Evolutionary conservation across 2,888 invertebrate species (phyloP).

Genomic region (Allacma fusca): DNA sequence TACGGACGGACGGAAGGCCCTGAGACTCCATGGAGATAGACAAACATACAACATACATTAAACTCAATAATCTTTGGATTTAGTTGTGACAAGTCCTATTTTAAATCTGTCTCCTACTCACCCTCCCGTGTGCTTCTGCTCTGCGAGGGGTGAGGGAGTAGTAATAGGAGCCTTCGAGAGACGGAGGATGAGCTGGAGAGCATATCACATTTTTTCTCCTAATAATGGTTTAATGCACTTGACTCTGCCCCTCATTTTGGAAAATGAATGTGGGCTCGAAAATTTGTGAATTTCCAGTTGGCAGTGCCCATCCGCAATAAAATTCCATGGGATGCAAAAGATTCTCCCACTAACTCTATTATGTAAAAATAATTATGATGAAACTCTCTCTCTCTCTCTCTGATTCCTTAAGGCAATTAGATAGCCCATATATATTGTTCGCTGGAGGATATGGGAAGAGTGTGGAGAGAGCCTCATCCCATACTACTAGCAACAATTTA

Average conservation of each 20-base stretch:
- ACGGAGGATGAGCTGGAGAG: not conserved
- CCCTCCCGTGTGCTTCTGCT: not conserved
- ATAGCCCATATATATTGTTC: not conserved
- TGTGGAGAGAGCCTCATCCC: not conserved
- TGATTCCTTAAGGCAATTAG: not conserved
- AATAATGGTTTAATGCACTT: not conserved
- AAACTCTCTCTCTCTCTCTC: not conserved
- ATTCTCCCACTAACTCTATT: not conserved
- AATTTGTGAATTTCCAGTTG: not conserved
- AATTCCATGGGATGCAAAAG: not conserved
- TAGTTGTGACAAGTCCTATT: not conserved
- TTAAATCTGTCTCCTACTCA: not conserved
- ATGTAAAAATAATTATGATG: conserved; percentile 5
- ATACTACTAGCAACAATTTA: conserved; percentile 3
- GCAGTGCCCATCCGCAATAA: not conserved
- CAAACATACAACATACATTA: not conserved
- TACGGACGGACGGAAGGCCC: not conserved
- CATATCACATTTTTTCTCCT: not conserved
- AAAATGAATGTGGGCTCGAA: not conserved
- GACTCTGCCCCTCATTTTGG: not conserved
- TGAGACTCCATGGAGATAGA: too few species aligned
- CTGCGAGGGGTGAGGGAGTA: not conserved
- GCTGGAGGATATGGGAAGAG: not conserved
- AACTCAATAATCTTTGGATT: conserved; percentile 5
- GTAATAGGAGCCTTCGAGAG: not conserved